A percentile compares a stretch with the other conserved stretches of the same genome.
Conservation (phyloP, 2,113 vertebrate species). For the Ceyx cyanopectus region DNA sequence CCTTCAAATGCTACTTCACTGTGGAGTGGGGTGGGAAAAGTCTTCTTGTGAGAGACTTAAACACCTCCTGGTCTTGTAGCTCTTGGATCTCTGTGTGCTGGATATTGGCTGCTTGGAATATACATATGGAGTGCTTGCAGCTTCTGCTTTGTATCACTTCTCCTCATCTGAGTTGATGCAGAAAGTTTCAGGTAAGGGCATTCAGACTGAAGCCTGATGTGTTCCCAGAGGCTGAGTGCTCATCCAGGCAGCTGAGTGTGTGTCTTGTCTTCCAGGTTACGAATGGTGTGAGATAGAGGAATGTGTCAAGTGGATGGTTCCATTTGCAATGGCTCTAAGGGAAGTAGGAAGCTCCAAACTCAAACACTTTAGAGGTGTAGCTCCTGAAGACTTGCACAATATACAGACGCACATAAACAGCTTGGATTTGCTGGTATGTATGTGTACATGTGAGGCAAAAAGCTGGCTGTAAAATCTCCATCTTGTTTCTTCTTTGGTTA, state of each 20-base stretch:
- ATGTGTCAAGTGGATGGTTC: conserved; percentile 95
- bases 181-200: conserved; percentile 88
- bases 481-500: neutral
- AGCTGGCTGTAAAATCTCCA: neutral
- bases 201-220: neutral
- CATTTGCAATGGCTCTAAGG: conserved; percentile 89
- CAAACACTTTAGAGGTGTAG: conserved; percentile 86
- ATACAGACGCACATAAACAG: conserved; percentile 90
- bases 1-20: neutral
- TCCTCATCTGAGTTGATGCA: conserved; percentile 91
- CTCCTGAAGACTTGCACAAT: conserved; percentile 90
- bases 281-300: conserved; percentile 87
- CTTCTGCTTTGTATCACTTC: conserved; percentile 95
- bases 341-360: conserved; percentile 84
- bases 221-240: neutral
- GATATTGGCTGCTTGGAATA: conserved; percentile 91
- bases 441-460: neutral
- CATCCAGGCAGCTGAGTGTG: neutral
- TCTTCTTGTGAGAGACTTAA: neutral
- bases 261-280: conserved; percentile 78
- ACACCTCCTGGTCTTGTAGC: conserved; percentile 65
- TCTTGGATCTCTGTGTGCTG: conserved; percentile 92
- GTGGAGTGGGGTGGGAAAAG: too few species aligned
- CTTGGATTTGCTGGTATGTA: conserved; percentile 91
- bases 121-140: conserved; percentile 88